Conservation (phyloP, 2,888 invertebrate genomes). For the Smittia aterrima region DNA sequence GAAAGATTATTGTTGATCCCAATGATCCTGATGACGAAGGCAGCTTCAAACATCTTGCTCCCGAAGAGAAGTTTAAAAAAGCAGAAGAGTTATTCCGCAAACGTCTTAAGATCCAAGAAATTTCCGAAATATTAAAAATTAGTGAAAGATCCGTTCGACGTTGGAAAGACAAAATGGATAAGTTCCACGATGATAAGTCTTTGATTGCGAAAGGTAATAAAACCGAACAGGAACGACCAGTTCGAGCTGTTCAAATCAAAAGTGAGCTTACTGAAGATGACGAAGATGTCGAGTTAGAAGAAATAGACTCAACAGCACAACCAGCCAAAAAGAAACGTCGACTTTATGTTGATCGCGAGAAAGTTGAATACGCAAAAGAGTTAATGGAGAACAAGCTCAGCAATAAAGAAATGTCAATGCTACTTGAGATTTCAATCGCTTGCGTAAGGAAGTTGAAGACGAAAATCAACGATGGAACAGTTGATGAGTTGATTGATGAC, state of each 20-base stretch:
- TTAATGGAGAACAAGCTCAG: conserved; percentile 29
- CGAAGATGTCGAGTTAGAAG: not conserved
- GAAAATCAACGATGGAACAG: conserved; percentile 28
- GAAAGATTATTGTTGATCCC: conserved; percentile 18
- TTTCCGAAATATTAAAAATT: conserved; percentile 17
- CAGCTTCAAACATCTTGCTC: conserved; percentile 3
- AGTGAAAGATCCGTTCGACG: conserved; percentile 31
- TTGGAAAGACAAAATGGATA: conserved; percentile 29
- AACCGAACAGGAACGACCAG: not conserved
- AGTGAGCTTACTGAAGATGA: not conserved
- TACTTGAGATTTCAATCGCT: conserved; percentile 29
- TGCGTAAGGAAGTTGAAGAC: conserved; percentile 26
- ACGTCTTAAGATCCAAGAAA: conserved; percentile 14
- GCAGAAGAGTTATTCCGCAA: conserved; percentile 31
- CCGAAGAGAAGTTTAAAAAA: not conserved
- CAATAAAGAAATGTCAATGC: conserved; percentile 35
- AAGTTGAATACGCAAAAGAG: conserved; percentile 26
- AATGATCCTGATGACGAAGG: conserved; percentile 32
- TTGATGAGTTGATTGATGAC: conserved; percentile 27
- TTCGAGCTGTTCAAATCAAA: not conserved
- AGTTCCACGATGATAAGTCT: not conserved
- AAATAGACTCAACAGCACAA: not conserved
- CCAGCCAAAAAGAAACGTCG: not conserved
- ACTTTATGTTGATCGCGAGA: not conserved
- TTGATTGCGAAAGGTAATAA: not conserved